Conservation (phyloP, 2,113 vertebrate species). For the Tachycineta bicolor region DNA sequence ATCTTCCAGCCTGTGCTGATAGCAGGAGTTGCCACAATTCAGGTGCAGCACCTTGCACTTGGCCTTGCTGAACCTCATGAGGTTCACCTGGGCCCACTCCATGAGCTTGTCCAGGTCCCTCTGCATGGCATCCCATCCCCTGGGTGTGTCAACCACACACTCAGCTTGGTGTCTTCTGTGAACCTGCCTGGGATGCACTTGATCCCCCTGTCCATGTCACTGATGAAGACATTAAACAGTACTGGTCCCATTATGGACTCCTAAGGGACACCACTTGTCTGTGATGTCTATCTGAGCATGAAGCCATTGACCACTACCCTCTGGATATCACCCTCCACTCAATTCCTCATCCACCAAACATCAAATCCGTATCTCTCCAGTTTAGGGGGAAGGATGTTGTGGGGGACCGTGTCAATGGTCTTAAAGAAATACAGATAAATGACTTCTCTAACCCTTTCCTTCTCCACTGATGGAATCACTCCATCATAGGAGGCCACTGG, state of each 20-base stretch:
- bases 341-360: not conserved
- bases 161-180: not conserved
- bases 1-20: not conserved
- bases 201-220: not conserved
- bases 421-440: not conserved
- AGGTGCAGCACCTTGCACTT: not conserved
- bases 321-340: not conserved
- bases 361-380: not conserved
- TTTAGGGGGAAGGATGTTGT: not conserved
- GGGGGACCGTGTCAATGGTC: accelerated
- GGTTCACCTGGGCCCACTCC: not conserved
- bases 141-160: not conserved
- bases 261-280: not conserved
- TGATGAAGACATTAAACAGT: not conserved
- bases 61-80: not conserved
- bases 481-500: not conserved
- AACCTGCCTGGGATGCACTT: not conserved
- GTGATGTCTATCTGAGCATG: not conserved
- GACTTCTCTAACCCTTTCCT: not conserved
- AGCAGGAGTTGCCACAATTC: not conserved
- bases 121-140: not conserved
- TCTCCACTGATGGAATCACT: not conserved
- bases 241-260: accelerated
- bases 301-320: not conserved
- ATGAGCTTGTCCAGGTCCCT: not conserved